Evolutionary conservation across 1,140 invertebrate species (phyloP).

Genomic region (Carposina sasakii): DNA sequence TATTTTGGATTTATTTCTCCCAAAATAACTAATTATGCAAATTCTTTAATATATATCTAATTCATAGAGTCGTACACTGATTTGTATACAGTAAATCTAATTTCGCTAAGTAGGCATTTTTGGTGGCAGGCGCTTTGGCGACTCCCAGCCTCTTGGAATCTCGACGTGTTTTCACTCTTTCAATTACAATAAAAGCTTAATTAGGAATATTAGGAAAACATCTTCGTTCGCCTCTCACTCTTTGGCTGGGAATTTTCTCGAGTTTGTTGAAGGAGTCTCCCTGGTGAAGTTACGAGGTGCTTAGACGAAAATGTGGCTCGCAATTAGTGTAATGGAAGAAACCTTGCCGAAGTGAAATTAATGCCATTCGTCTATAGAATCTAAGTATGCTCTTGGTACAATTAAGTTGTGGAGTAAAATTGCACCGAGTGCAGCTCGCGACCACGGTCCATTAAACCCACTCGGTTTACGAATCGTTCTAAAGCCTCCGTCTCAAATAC

Average conservation of each 20-base stretch:
- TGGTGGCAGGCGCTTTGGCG: conserved; percentile 34
- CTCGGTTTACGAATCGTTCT: too few relatives aligned
- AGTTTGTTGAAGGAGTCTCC: conserved; percentile 54
- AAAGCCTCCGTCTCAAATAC: too few relatives aligned
- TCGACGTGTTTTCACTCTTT: conserved; percentile 54
- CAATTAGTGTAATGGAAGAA: conserved; percentile 70
- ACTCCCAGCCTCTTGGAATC: conserved; percentile 27
- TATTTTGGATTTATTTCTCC: too few relatives aligned
- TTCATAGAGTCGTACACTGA: conserved; percentile 48
- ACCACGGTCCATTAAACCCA: conserved; percentile 67
- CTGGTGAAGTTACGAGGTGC: conserved; percentile 57
- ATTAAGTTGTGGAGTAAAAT: conserved; percentile 66
- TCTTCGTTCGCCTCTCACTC: conserved; percentile 53
- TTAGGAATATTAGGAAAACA: conserved; percentile 65
- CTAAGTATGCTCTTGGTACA: conserved; percentile 60
- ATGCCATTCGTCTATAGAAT: conserved; percentile 66
- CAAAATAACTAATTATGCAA: too few relatives aligned
- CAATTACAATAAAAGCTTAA: conserved; percentile 71
- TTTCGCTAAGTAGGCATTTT: conserved; percentile 67
- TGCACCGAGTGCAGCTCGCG: conserved; percentile 65
- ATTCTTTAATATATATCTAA: too few relatives aligned
- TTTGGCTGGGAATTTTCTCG: conserved; percentile 54
- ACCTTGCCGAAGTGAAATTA: conserved; percentile 59
- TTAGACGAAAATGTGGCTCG: conserved; percentile 66
- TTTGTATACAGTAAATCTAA: conserved; percentile 63